A percentile compares a stretch with the other conserved stretches of the same genome.
These are phyloP conservation scores for Acanthopleura granulata DNA, from an alignment of 2,888 invertebrate species.

Conservation along the genomic window DNA sequence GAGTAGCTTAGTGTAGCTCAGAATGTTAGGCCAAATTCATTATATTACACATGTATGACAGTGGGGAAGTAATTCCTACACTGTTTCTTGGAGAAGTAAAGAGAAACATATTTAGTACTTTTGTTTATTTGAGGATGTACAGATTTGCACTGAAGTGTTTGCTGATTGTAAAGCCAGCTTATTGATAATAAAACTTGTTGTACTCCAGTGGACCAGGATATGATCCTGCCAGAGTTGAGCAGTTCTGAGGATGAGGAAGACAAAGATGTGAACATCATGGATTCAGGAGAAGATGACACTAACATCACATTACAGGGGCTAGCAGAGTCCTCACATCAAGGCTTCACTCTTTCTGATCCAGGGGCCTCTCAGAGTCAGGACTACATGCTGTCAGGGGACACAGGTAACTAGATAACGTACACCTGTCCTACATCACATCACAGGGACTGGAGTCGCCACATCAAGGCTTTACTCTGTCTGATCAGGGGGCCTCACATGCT, in stretches of 20 bases:
- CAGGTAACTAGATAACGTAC: background rate
- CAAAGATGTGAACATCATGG: conserved; percentile 80
- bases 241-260: conserved; percentile 86
- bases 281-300: conserved; percentile 76
- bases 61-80: too few relatives aligned
- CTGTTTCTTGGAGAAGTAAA: too few relatives aligned
- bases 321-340: background rate
- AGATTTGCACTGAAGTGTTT: too few relatives aligned
- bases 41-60: too few relatives aligned
- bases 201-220: conserved; percentile 13
- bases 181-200: too few relatives aligned
- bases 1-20: too few relatives aligned
- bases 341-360: background rate
- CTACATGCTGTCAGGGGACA: background rate
- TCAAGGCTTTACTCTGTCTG: background rate
- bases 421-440: too few relatives aligned
- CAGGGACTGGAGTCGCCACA: too few relatives aligned
- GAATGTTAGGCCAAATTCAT: too few relatives aligned
- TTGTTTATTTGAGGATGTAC: too few relatives aligned
- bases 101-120: too few relatives aligned
- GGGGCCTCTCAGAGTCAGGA: conserved; percentile 13
- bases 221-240: conserved; percentile 77
- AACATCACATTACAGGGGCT: background rate
- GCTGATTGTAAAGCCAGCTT: too few relatives aligned
- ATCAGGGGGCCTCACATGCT: background rate